Evolutionary conservation across 2,888 invertebrate species (phyloP).

Genomic region (Morinoia aosen): DNA sequence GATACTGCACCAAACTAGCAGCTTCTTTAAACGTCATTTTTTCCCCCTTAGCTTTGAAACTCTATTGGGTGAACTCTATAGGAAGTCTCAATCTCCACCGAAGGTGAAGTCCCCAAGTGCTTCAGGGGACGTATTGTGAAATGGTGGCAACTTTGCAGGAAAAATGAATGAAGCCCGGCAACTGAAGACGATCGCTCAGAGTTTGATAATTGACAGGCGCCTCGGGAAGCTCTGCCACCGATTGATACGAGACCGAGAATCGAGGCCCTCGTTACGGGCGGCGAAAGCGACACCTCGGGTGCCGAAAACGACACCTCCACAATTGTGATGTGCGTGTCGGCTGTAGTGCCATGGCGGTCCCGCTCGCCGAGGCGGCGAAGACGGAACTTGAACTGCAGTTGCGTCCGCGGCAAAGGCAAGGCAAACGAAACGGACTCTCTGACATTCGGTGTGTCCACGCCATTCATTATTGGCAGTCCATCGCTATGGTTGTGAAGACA

Average conservation of each 20-base stretch:
- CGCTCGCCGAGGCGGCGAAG: neutral
- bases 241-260: conserved; percentile 40
- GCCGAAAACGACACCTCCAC: neutral
- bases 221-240: conserved; percentile 27
- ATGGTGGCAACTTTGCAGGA: conserved; percentile 26
- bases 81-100: conserved; percentile 1
- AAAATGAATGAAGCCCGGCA: conserved; percentile 42
- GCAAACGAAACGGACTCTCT: neutral
- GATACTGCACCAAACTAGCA: neutral
- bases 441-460: neutral
- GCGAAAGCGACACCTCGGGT: neutral
- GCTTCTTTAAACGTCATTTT: neutral
- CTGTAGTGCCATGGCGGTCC: neutral
- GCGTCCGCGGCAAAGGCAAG: neutral
- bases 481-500: neutral
- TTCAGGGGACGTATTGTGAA: conserved; percentile 25
- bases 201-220: conserved; percentile 51
- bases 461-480: neutral
- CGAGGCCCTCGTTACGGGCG: neutral
- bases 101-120: conserved; percentile 20
- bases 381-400: neutral
- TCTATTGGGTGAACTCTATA: neutral
- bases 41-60: neutral
- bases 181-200: conserved; percentile 52
- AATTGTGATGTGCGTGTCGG: neutral